phyloP scores from a whole-genome alignment of 2,113 vertebrate genomes.

The Laterallus jamaicensis region DNA sequence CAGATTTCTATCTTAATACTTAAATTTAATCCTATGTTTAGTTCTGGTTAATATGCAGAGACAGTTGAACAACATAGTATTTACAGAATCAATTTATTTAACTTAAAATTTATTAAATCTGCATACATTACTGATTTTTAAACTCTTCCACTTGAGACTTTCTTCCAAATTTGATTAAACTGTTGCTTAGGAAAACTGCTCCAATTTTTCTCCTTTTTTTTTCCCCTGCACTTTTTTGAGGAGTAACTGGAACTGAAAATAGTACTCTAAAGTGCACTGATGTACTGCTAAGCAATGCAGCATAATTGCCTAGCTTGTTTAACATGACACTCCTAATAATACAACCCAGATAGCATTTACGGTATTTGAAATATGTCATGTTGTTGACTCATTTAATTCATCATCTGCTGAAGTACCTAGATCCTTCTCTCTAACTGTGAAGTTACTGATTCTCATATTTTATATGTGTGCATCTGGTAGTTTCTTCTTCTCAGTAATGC shows the following conservation, averaged over 20 bases:
- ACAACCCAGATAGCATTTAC: constrained; percentile 34
- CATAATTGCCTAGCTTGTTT: constrained; percentile 64
- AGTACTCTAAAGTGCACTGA: constrained; percentile 16
- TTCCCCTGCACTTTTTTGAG: background rate
- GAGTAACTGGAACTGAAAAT: constrained; percentile 32
- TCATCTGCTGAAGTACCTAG: constrained; percentile 37
- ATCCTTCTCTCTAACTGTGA: background rate
- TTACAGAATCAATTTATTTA: constrained; percentile 21
- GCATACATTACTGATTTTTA: background rate
- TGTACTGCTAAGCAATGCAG: constrained; percentile 33
- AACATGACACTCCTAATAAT: constrained; percentile 59
- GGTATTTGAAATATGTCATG: constrained; percentile 55
- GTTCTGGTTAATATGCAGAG: background rate
- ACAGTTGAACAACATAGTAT: background rate
- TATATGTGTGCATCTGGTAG: background rate
- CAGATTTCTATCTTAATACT: background rate
- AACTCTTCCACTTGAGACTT: background rate
- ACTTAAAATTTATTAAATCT: constrained; percentile 4
- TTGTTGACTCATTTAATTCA: constrained; percentile 66
- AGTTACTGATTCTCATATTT: background rate
- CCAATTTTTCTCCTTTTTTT: background rate
- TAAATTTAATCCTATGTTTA: background rate
- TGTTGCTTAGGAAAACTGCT: background rate
- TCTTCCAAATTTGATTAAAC: constrained; percentile 20
- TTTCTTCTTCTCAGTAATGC: background rate